Evolutionary conservation across 2,797 vertebrate species (phyloP).

Genomic region (Rhinophrynus dorsalis): DNA sequence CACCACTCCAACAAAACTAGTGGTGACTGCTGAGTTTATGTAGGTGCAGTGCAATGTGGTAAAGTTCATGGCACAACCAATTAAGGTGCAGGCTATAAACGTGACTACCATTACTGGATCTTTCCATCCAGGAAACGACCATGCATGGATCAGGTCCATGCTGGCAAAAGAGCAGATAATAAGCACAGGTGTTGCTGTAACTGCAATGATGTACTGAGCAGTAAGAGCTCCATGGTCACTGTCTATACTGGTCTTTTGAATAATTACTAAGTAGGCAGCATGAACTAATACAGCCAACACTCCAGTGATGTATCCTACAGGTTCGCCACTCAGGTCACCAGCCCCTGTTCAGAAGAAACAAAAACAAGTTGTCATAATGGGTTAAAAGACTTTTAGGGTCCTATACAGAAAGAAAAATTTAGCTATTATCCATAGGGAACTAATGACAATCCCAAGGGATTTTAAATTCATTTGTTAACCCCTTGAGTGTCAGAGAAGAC

Average conservation of each 20-base stretch:
- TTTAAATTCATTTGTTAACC: too few species aligned
- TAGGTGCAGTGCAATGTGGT: slow-evolving; percentile 97
- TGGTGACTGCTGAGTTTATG: slow-evolving; percentile 98
- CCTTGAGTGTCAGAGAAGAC: too few species aligned
- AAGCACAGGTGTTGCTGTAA: slow-evolving; percentile 81
- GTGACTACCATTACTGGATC: slow-evolving; percentile 83
- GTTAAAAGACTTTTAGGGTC: too few species aligned
- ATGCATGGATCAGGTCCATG: slow-evolving; percentile 86
- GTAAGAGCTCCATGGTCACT: slow-evolving; percentile 89
- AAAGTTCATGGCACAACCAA: slow-evolving; percentile 98
- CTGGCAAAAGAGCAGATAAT: slow-evolving; percentile 85
- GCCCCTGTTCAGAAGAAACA: slow-evolving; percentile 74
- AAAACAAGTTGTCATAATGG: too few species aligned
- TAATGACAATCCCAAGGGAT: too few species aligned
- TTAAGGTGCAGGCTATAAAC: slow-evolving; percentile 82
- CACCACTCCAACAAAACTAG: slow-evolving; percentile 97
- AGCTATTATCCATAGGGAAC: too few species aligned
- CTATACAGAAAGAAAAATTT: too few species aligned
- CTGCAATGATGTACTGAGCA: slow-evolving; percentile 90
- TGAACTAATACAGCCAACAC: slow-evolving; percentile 92
- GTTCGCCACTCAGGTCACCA: slow-evolving; percentile 90
- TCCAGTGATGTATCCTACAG: slow-evolving; percentile 90
- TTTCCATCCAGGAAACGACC: slow-evolving; percentile 89
- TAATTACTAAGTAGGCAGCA: slow-evolving; percentile 92
- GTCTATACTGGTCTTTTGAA: slow-evolving; percentile 90